These are phyloP conservation scores for Tetraodon nigroviridis DNA, from an alignment of 2,113 vertebrate species.

Conservation along the genomic window DNA sequence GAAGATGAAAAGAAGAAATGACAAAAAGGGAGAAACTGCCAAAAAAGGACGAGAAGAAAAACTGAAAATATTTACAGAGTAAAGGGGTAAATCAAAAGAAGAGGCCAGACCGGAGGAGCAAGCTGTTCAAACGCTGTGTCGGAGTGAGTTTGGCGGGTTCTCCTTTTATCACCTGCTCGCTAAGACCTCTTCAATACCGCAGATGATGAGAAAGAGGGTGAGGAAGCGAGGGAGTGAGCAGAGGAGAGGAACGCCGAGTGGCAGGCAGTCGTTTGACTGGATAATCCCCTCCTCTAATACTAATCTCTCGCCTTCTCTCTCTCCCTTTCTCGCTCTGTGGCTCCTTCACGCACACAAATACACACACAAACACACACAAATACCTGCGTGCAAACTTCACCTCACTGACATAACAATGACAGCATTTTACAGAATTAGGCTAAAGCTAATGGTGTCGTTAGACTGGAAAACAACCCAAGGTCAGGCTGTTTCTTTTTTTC, in stretches of 20 bases:
- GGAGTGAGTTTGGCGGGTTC: conserved; percentile 31
- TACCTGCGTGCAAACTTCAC: conserved; percentile 7
- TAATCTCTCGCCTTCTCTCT: conserved; percentile 50
- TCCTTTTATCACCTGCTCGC: conserved; percentile 27
- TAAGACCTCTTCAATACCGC: conserved; percentile 21
- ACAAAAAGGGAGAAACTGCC: not conserved
- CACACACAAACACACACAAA: conserved; percentile 6
- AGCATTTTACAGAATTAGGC: too few relatives aligned
- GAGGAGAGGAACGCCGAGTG: conserved; percentile 13
- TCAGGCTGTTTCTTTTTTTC: too few relatives aligned
- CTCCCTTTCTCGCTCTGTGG: too few relatives aligned
- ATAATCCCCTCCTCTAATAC: conserved; percentile 60
- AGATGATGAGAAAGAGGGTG: not conserved
- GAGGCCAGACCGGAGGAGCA: conserved; percentile 19
- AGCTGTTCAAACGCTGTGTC: conserved; percentile 36
- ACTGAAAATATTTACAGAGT: not conserved
- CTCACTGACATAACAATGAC: too few relatives aligned
- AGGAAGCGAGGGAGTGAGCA: too few relatives aligned
- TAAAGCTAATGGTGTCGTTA: too few relatives aligned
- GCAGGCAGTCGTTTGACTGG: conserved; percentile 42
- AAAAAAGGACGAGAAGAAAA: conserved; percentile 1
- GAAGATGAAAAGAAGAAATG: not conserved
- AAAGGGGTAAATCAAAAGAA: conserved; percentile 8
- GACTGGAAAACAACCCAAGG: too few relatives aligned
- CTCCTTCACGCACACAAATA: conserved; percentile 10